Evolutionary conservation across 2,113 vertebrate genomes (phyloP), one percentile per base, ranked within the genome.

Genomic region (Cygnus buccinator): DNA sequence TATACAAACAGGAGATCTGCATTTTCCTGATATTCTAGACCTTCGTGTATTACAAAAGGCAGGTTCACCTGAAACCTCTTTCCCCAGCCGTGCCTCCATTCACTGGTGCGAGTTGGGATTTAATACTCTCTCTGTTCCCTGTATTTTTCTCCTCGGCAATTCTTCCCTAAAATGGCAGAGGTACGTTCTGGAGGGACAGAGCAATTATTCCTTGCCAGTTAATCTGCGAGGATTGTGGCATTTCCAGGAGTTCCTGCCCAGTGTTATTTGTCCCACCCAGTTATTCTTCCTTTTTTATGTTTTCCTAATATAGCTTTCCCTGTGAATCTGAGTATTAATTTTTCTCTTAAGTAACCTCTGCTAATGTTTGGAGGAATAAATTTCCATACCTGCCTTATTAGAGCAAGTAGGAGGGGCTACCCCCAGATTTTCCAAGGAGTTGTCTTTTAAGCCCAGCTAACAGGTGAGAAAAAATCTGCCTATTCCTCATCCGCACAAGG

Each of bases 371-470:
- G 71, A 89, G 55, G 81, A 86, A 89, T 43, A 84, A 87, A 93
- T 93, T 67, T 92, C 50, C n/a, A 41, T 85, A n/a, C 6, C 25
- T 79, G 46, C 25, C 44, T 25, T 91, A 66, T 89, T 72, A 92
- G 31, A 85, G 54, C 23, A 70, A 94, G 43, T 22, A 67, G 74
- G 67, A 73, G 71, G 43, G 31, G 28, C 57, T 91, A 35, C 58
- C 58, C 37, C 26, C 20, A 89, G n/a, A 62, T 93, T 97, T 95
- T 75, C 43, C 85, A 41, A 46, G 71, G 73, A 82, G 62, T 74
- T 83, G 37, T 93, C 80, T 94, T 84, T 86, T 43, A 92, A 87
- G 80, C 86, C 85, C 71, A 80, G 48, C 54, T 93, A 94, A 67
- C 54, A 89, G 82, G 74, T 96, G 68, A 90, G 91, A 39, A 54